phyloP scores from a whole-genome alignment of 2,797 vertebrate genomes.

The Intellagama lesueurii region DNA sequence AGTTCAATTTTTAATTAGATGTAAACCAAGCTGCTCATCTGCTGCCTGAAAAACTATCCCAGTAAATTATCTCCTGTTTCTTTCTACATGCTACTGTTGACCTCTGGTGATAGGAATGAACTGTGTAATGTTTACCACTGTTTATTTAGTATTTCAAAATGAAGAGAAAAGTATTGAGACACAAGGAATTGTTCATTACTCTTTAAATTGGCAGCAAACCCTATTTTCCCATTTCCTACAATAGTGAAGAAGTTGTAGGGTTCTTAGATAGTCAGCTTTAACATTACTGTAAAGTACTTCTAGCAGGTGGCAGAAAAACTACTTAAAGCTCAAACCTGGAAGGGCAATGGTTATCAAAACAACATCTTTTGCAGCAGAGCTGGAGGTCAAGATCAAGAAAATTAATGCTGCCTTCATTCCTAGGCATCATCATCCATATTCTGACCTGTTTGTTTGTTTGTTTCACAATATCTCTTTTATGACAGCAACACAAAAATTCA shows the following conservation, averaged over 20 bases:
- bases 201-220: constrained; percentile 20
- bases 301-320: neutral
- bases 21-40: too few relatives aligned
- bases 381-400: constrained; percentile 20
- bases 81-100: too few relatives aligned
- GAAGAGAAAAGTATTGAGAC: constrained; percentile 20
- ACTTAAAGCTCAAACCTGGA: neutral
- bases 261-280: constrained; percentile 43
- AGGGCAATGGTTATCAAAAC: constrained; percentile 31
- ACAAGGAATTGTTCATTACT: constrained; percentile 38
- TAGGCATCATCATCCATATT: neutral
- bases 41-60: too few relatives aligned
- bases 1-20: too few relatives aligned
- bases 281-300: neutral
- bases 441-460: too few relatives aligned
- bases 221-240: constrained; percentile 45
- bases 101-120: too few relatives aligned
- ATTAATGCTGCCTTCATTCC: constrained; percentile 3
- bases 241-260: neutral
- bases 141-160: constrained; percentile 36
- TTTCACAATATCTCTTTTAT: neutral
- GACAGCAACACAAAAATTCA: neutral
- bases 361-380: constrained; percentile 32
- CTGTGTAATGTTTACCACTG: constrained; percentile 31
- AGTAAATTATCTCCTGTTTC: too few relatives aligned